phyloP scores from a whole-genome alignment of 64 coral and sea anemone species.

The Trachythela sp. region DNA sequence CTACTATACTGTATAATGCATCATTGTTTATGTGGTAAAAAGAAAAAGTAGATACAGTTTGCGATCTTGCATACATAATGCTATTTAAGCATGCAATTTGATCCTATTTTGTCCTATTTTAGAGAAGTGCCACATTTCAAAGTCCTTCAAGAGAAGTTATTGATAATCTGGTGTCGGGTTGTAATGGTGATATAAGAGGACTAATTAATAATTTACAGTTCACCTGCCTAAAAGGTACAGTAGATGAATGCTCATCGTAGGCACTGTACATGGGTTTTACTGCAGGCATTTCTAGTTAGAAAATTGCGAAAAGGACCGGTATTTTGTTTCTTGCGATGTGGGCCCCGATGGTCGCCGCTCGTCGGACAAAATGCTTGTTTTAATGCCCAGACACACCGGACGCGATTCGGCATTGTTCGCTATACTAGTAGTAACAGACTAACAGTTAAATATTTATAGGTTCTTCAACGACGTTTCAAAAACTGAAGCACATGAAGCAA shows the following conservation, averaged over 20 bases:
- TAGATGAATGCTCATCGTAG: neutral
- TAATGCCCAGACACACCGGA: too few species aligned
- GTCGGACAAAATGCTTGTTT: too few species aligned
- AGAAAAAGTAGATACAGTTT: too few species aligned
- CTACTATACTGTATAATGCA: too few species aligned
- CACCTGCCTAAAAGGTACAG: conserved; percentile 71
- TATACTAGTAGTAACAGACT: too few species aligned
- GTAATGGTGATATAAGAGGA: conserved; percentile 84
- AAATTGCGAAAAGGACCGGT: too few species aligned
- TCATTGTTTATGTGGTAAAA: too few species aligned
- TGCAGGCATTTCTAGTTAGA: too few species aligned
- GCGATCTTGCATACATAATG: too few species aligned
- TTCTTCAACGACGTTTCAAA: conserved; percentile 9
- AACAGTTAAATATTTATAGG: neutral
- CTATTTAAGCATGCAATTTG: neutral
- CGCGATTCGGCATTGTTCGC: too few species aligned
- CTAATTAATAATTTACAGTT: conserved; percentile 90
- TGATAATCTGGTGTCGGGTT: conserved; percentile 66
- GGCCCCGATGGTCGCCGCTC: too few species aligned
- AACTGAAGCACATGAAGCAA: conserved; percentile 7
- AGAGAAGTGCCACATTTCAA: conserved; percentile 56
- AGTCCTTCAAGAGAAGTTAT: conserved; percentile 71
- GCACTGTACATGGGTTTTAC: neutral
- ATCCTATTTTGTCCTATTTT: neutral
- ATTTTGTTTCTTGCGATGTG: too few species aligned